Evolutionary conservation across 2,113 vertebrate genomes (phyloP).

Genomic region (Solenodon paradoxus): DNA sequence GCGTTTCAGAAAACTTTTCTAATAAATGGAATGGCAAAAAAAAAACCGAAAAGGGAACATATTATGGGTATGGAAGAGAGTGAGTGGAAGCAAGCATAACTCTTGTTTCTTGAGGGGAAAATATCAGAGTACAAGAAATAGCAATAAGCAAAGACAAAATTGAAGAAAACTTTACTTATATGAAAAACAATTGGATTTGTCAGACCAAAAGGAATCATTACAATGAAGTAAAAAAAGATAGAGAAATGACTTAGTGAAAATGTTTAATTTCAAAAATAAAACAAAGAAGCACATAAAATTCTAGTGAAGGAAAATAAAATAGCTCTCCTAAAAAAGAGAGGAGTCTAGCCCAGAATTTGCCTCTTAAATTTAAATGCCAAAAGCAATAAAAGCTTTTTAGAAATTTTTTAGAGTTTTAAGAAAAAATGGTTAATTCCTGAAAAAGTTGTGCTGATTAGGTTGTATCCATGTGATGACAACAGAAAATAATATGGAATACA

Average conservation of each 20-base stretch:
- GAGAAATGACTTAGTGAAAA: background rate
- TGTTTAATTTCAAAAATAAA: slow-evolving; percentile 4
- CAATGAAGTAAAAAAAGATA: background rate
- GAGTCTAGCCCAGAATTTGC: background rate
- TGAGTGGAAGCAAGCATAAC: background rate
- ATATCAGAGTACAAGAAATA: background rate
- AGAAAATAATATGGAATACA: background rate
- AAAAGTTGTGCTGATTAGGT: background rate
- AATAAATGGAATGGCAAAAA: background rate
- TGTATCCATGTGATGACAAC: background rate
- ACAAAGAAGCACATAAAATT: background rate
- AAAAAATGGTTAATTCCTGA: background rate
- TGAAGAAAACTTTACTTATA: background rate
- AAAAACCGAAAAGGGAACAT: background rate
- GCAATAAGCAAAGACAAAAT: background rate
- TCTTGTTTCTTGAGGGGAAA: no score
- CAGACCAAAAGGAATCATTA: background rate
- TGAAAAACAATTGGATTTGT: background rate
- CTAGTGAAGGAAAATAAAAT: background rate
- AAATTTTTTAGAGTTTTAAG: background rate
- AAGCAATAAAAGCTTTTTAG: background rate
- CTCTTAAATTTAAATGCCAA: background rate
- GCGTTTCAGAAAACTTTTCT: background rate
- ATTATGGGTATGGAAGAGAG: background rate
- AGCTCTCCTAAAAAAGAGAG: background rate